Conservation (phyloP, 2,888 invertebrate genomes). For the Lydus trimaculatus region DNA sequence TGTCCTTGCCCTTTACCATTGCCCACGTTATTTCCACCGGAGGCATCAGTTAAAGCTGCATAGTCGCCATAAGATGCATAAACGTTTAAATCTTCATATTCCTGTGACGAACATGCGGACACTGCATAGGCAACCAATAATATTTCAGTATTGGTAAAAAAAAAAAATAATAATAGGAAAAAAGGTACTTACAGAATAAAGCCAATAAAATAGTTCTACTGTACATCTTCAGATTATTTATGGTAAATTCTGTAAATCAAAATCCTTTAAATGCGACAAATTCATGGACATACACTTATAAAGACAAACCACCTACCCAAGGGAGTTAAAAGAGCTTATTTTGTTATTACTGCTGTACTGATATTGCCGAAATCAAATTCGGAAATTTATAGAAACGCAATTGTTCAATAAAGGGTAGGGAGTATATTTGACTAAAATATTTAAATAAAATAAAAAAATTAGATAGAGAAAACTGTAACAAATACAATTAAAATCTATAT, state of each 20-base stretch:
- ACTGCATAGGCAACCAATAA: slow-evolving; percentile 27
- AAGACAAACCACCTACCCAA: slow-evolving; percentile 44
- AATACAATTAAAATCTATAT: slow-evolving; percentile 46
- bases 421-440: slow-evolving; percentile 33
- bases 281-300: background rate
- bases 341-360: slow-evolving; percentile 40
- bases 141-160: background rate
- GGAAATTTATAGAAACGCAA: slow-evolving; percentile 43
- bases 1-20: slow-evolving; percentile 21
- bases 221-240: background rate
- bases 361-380: slow-evolving; percentile 35
- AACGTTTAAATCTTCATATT: slow-evolving; percentile 48
- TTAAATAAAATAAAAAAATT: slow-evolving; percentile 39
- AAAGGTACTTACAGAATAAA: background rate
- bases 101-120: slow-evolving; percentile 31
- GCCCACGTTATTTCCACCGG: slow-evolving; percentile 8
- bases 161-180: background rate
- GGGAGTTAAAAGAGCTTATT: slow-evolving; percentile 38
- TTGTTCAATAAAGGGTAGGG: slow-evolving; percentile 20
- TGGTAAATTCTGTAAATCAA: slow-evolving; percentile 26
- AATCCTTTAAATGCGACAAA: slow-evolving; percentile 18
- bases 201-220: background rate
- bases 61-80: slow-evolving; percentile 47
- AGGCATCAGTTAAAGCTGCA: slow-evolving; percentile 29
- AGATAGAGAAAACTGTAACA: slow-evolving; percentile 45